Conservation (phyloP, 2,797 vertebrate species). For the Thalassophryne amazonica region DNA sequence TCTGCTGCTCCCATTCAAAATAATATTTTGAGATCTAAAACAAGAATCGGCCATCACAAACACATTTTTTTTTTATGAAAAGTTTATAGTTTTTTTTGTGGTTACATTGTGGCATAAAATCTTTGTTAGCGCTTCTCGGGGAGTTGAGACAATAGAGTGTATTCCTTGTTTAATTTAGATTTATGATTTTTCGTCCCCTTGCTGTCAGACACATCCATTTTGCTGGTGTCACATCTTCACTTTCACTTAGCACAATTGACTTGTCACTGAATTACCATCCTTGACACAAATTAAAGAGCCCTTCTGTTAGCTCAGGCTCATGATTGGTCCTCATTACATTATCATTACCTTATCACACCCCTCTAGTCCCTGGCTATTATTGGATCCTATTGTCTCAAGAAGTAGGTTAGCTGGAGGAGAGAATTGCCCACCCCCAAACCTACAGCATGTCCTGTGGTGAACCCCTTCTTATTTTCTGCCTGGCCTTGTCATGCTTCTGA, state of each 20-base stretch:
- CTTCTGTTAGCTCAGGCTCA: conserved; percentile 89
- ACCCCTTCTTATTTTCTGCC: conserved; percentile 42
- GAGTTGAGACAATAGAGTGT: neutral
- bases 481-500: conserved; percentile 30
- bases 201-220: conserved; percentile 47
- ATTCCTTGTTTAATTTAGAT: conserved; percentile 30
- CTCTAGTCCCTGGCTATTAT: conserved; percentile 86
- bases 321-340: conserved; percentile 96
- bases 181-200: conserved; percentile 67
- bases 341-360: conserved; percentile 82
- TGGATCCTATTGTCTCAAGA: conserved; percentile 82
- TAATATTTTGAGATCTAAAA: neutral
- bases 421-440: conserved; percentile 36
- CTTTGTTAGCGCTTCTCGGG: neutral
- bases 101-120: neutral
- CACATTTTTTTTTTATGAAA: neutral
- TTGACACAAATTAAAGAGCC: conserved; percentile 92
- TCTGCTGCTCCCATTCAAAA: neutral
- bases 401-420: conserved; percentile 61
- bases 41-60: neutral
- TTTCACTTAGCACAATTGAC: conserved; percentile 63
- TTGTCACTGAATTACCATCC: conserved; percentile 78
- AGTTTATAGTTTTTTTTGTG: neutral
- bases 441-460: conserved; percentile 41
- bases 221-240: conserved; percentile 54